phyloP scores from a whole-genome alignment of 2,888 invertebrate genomes.

The Hesperia comma region DNA sequence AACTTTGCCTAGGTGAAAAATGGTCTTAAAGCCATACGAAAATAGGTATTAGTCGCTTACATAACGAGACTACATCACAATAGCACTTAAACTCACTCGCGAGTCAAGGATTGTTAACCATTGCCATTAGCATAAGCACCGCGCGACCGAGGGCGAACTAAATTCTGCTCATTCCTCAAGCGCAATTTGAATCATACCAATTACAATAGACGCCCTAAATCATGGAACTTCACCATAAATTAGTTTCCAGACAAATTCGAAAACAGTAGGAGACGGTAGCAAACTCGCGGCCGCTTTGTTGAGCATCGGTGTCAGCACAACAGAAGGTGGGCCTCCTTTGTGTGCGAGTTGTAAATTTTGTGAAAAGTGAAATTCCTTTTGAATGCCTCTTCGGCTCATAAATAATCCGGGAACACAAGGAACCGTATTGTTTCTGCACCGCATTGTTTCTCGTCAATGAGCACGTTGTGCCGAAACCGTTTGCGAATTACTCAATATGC shows the following conservation, averaged over 20 bases:
- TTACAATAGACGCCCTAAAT: constrained; percentile 79
- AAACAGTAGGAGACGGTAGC: constrained; percentile 83
- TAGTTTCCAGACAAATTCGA: constrained; percentile 79
- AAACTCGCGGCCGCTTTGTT: constrained; percentile 79
- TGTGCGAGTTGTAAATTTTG: constrained; percentile 82
- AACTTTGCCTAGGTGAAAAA: not conserved
- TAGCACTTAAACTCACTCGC: constrained; percentile 43
- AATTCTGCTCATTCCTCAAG: constrained; percentile 59
- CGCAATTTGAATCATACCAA: constrained; percentile 69
- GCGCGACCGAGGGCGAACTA: constrained; percentile 64
- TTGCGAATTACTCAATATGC: constrained; percentile 67
- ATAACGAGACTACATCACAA: constrained; percentile 38
- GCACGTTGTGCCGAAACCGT: constrained; percentile 70
- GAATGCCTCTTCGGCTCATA: constrained; percentile 78
- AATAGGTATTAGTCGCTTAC: constrained; percentile 11
- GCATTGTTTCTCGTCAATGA: constrained; percentile 80
- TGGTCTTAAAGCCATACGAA: constrained; percentile 1
- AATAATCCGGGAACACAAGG: constrained; percentile 77
- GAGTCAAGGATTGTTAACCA: constrained; percentile 44
- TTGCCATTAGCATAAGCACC: constrained; percentile 51
- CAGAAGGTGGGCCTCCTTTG: constrained; percentile 81
- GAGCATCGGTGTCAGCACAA: constrained; percentile 79
- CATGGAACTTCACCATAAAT: constrained; percentile 74
- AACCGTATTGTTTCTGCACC: constrained; percentile 79
- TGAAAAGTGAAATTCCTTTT: constrained; percentile 85